phyloP scores from a whole-genome alignment of 64 coral and sea anemone genomes.

The Montipora capricornis region DNA sequence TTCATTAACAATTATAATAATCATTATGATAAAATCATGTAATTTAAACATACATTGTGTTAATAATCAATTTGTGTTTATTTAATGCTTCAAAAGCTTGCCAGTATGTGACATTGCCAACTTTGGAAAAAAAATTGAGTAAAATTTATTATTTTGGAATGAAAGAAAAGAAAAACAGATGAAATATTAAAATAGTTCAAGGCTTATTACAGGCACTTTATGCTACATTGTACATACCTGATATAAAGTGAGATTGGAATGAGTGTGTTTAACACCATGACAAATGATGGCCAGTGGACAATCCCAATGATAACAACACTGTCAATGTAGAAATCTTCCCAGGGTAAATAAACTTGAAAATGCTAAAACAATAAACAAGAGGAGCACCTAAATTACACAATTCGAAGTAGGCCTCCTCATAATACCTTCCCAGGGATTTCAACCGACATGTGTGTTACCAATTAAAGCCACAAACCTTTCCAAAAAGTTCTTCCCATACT shows the following conservation, averaged over 20 bases:
- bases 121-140: no score
- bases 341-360: slow-evolving; percentile 85
- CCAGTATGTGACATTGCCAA: no score
- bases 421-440: background rate
- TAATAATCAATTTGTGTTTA: no score
- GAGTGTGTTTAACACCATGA: slow-evolving; percentile 98
- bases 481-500: slow-evolving; percentile 84
- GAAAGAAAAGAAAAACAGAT: no score
- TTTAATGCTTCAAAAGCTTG: no score
- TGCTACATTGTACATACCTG: slow-evolving; percentile 59
- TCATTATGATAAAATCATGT: no score
- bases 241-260: slow-evolving; percentile 99
- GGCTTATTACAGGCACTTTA: no score
- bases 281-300: slow-evolving; percentile 93
- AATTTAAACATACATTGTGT: no score
- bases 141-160: no score
- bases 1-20: no score
- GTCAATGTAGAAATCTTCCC: slow-evolving; percentile 81
- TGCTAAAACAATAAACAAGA: slow-evolving; percentile 37
- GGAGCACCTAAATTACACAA: background rate
- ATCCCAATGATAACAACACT: slow-evolving; percentile 86
- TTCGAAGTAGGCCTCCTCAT: background rate
- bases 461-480: slow-evolving; percentile 62
- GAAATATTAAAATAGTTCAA: no score
- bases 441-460: background rate